phyloP scores from a whole-genome alignment of 2,113 vertebrate genomes.

The Pycnonotus jocosus region DNA sequence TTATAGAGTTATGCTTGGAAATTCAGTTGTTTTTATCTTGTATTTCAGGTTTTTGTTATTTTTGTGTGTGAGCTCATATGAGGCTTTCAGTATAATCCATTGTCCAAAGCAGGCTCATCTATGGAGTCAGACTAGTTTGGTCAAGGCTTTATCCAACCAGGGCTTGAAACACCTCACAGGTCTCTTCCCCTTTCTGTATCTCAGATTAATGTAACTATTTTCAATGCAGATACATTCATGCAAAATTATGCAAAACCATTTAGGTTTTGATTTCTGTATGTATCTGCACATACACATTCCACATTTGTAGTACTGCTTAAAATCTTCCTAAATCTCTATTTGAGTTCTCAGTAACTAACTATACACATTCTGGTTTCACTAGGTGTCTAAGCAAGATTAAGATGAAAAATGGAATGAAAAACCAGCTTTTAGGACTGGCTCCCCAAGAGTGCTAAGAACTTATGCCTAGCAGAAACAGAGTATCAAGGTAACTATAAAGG shows the following conservation, averaged over 20 bases:
- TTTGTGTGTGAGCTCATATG: neutral
- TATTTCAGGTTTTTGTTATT: neutral
- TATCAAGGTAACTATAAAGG: neutral
- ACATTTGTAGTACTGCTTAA: neutral
- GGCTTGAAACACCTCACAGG: neutral
- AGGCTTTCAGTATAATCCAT: neutral
- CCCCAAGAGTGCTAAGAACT: neutral
- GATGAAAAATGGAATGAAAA: neutral
- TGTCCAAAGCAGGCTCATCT: neutral
- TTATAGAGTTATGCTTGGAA: neutral
- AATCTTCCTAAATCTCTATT: neutral
- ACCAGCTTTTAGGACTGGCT: neutral
- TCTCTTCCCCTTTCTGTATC: neutral
- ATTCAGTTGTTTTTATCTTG: neutral
- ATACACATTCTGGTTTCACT: neutral
- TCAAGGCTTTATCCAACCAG: neutral
- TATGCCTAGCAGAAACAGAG: neutral
- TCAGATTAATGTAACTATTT: neutral
- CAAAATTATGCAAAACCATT: neutral
- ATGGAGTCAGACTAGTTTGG: neutral
- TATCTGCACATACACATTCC: neutral
- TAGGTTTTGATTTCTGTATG: neutral
- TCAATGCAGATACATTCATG: neutral
- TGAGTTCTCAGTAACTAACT: neutral
- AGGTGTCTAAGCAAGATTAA: neutral